Percentiles rank a stretch among this genome's conserved stretches.
phyloP scores from a whole-genome alignment of 2,113 vertebrate genomes.

The Triplophysa tibetana region DNA sequence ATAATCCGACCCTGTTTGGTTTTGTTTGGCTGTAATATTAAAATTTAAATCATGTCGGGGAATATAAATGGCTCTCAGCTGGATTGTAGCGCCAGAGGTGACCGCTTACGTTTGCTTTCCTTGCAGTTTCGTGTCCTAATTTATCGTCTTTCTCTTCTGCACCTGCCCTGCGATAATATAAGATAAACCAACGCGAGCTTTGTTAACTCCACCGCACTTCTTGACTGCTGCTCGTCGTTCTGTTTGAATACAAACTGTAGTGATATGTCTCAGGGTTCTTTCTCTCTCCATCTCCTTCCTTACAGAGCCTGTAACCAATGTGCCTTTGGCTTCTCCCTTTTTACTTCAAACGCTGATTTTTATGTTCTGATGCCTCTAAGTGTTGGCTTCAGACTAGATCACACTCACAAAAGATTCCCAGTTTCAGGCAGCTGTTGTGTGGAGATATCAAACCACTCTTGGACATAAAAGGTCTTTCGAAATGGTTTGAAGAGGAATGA shows the following conservation, averaged over 20 bases:
- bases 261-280: slow-evolving; percentile 60
- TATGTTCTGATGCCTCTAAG: neutral
- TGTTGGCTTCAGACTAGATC: neutral
- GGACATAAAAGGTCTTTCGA: neutral
- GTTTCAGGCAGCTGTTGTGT: neutral
- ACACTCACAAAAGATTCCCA: neutral
- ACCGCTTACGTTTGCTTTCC: slow-evolving; percentile 70
- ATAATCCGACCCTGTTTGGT: slow-evolving; percentile 64
- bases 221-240: slow-evolving; percentile 66
- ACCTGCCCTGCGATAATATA: slow-evolving; percentile 67
- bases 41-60: slow-evolving; percentile 69
- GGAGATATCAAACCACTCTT: slow-evolving; percentile 1
- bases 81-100: slow-evolving; percentile 65
- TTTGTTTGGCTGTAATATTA: slow-evolving; percentile 65
- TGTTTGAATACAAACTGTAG: slow-evolving; percentile 71
- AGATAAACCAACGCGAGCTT: slow-evolving; percentile 73
- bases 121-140: slow-evolving; percentile 72
- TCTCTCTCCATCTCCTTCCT: slow-evolving; percentile 13
- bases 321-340: neutral
- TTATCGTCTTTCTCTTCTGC: slow-evolving; percentile 63
- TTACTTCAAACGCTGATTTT: neutral
- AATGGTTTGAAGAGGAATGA: neutral
- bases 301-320: neutral
- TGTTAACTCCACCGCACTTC: slow-evolving; percentile 68
- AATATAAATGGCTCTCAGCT: slow-evolving; percentile 47